A percentile compares a stretch with the other conserved stretches of the same genome.
These are phyloP conservation scores for Chauna torquata DNA, from an alignment of 2,113 vertebrate species.

Conservation along the genomic window DNA sequence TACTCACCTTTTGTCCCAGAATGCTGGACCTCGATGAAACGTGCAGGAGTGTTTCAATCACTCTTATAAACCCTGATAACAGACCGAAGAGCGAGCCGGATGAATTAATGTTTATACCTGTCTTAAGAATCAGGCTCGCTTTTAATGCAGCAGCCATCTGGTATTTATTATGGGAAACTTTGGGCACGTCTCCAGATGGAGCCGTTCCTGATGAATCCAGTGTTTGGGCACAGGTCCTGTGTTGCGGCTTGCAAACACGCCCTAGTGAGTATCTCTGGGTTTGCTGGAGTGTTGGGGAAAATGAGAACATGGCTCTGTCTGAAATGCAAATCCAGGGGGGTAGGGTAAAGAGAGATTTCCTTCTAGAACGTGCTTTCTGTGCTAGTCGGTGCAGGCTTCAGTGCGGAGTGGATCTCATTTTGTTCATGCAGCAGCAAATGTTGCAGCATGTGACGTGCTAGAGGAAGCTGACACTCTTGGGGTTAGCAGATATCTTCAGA, in stretches of 20 bases:
- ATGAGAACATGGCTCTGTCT: neutral
- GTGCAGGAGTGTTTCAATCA: neutral
- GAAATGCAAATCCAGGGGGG: neutral
- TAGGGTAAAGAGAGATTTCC: neutral
- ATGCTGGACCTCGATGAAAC: neutral
- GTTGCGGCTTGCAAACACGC: neutral
- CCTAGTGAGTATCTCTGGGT: neutral
- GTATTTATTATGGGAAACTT: neutral
- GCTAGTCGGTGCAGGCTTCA: neutral
- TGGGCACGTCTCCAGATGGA: neutral
- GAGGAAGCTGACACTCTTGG: neutral
- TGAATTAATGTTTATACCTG: slow-evolving; percentile 32
- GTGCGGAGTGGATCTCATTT: neutral
- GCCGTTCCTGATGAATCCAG: neutral
- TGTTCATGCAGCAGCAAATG: neutral
- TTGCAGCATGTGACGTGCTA: neutral
- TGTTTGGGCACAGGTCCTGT: neutral
- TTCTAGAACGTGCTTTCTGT: neutral
- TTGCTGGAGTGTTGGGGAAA: neutral
- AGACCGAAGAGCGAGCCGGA: neutral
- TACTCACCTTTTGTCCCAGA: neutral
- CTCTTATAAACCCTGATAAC: neutral
- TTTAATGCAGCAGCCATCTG: slow-evolving; percentile 7
- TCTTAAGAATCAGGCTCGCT: neutral
- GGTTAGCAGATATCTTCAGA: neutral